Percentiles rank a stretch among this genome's conserved stretches.
Evolutionary conservation across 2,113 vertebrate species (phyloP).

Genomic region (Nicator chloris): DNA sequence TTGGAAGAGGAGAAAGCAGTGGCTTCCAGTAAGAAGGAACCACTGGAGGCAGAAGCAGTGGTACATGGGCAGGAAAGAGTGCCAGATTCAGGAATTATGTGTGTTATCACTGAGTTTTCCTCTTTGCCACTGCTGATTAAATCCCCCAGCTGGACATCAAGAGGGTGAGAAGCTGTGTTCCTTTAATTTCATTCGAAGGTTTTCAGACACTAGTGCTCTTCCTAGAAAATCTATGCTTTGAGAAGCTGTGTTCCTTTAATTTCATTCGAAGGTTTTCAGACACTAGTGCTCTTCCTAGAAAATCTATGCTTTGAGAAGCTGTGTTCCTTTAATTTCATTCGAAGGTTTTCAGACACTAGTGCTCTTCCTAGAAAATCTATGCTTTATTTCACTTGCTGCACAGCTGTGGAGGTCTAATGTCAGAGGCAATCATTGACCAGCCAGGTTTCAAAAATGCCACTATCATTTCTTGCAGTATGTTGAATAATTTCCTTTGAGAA

Average conservation of each 20-base stretch:
- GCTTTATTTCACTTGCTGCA: background rate
- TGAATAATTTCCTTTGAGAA: background rate
- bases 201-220: too few relatives aligned
- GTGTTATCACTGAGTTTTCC: background rate
- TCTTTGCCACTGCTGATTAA: background rate
- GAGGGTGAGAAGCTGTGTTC: background rate
- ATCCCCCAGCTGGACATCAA: background rate
- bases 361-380: background rate
- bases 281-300: too few relatives aligned
- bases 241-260: background rate
- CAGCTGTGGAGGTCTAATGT: background rate
- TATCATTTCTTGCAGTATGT: background rate
- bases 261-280: background rate
- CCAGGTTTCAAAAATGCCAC: background rate
- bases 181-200: background rate
- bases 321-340: background rate
- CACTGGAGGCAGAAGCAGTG: background rate
- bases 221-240: too few relatives aligned
- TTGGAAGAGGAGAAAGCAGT: background rate
- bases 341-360: background rate
- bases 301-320: too few relatives aligned
- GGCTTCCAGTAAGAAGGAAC: background rate
- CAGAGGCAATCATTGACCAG: background rate
- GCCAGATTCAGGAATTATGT: background rate
- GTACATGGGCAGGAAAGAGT: background rate